These are phyloP conservation scores for Coregonus suidteri DNA, from an alignment of 2,797 vertebrate genomes.

Conservation along the genomic window DNA sequence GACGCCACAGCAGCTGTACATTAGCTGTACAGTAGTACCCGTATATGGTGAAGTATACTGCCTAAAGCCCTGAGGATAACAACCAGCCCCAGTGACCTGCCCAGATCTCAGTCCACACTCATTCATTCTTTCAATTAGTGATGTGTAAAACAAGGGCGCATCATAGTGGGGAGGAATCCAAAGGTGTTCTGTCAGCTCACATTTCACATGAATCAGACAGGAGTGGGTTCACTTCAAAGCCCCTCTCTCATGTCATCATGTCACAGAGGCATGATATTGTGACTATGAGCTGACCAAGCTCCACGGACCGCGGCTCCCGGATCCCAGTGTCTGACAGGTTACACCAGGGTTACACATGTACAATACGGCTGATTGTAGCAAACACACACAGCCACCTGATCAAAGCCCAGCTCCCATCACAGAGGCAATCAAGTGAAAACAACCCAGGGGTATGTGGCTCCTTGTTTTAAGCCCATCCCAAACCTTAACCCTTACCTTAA, in stretches of 20 bases:
- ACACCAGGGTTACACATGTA: constrained; percentile 21
- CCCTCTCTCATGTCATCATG: background rate
- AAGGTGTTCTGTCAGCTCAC: background rate
- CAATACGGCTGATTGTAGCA: constrained; percentile 5
- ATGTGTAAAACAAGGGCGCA: constrained; percentile 26
- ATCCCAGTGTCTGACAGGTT: constrained; percentile 27
- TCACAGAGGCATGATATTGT: constrained; percentile 39
- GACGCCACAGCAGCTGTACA: background rate
- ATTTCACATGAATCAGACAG: background rate
- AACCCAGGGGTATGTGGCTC: constrained; percentile 13
- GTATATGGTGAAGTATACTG: background rate
- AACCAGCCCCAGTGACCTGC: constrained; percentile 24
- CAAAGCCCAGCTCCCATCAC: constrained; percentile 3
- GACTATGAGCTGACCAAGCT: constrained; percentile 31
- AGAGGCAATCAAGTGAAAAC: constrained; percentile 38
- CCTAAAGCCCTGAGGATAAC: background rate
- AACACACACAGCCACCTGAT: constrained; percentile 7
- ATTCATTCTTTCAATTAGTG: constrained; percentile 7
- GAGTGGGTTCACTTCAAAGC: constrained; percentile 13
- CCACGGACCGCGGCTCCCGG: constrained; percentile 8
- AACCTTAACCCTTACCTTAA: too few relatives aligned
- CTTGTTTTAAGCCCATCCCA: too few relatives aligned
- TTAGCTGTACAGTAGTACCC: background rate
- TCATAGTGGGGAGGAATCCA: background rate
- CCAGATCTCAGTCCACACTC: constrained; percentile 2